phyloP scores from a whole-genome alignment of 2,113 vertebrate genomes.

The Anarrhichthys ocellatus region DNA sequence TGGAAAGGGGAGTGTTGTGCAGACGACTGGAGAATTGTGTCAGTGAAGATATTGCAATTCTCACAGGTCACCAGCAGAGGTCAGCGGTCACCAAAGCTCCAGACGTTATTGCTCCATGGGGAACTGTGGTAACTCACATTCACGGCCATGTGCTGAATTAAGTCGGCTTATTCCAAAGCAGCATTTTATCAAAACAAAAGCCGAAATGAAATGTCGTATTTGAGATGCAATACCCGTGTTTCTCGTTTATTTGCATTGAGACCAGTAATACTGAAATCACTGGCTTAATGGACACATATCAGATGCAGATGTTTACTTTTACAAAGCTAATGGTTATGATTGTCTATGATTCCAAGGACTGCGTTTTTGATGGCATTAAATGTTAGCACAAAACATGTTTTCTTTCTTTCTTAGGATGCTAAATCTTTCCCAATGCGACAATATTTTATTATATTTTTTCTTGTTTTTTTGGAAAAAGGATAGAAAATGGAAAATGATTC shows the following conservation, averaged over 20 bases:
- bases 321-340: background rate
- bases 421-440: background rate
- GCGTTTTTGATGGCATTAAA: background rate
- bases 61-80: conserved; percentile 34
- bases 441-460: too few relatives aligned
- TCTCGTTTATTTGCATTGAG: background rate
- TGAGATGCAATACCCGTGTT: background rate
- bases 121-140: background rate
- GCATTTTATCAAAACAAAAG: background rate
- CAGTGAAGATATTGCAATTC: background rate
- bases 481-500: background rate
- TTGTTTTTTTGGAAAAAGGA: background rate
- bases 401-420: background rate
- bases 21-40: background rate
- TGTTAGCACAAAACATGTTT: background rate
- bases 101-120: background rate
- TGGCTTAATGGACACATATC: background rate
- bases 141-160: background rate
- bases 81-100: background rate
- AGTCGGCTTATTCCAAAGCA: background rate
- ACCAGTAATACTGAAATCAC: background rate
- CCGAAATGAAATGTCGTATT: background rate
- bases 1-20: background rate
- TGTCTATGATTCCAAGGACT: background rate
- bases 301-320: background rate